phyloP scores from a whole-genome alignment of 2,113 vertebrate genomes.

The Rhinichthys klamathensis region DNA sequence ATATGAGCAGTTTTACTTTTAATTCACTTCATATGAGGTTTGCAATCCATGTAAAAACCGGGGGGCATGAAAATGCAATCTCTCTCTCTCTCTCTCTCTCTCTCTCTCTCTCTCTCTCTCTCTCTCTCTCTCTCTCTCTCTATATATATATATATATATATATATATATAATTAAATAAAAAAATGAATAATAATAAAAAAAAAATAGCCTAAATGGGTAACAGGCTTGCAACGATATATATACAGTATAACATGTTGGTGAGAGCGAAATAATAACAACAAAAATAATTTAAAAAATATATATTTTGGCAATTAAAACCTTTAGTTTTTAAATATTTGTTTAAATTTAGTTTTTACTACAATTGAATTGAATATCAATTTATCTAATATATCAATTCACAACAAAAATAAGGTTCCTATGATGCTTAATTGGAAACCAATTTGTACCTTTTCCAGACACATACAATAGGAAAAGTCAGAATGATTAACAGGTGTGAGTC shows the following conservation, averaged over 20 bases:
- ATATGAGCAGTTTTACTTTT: neutral
- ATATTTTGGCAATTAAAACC: neutral
- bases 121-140: too few species aligned
- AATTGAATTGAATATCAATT: neutral
- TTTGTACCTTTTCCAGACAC: neutral
- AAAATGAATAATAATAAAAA: too few species aligned
- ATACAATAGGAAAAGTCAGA: conserved; percentile 20
- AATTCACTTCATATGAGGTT: neutral
- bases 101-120: too few species aligned
- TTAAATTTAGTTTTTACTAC: neutral
- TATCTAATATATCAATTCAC: too few species aligned
- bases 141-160: too few species aligned
- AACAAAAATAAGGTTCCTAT: neutral
- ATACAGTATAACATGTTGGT: neutral
- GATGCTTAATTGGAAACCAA: conserved; percentile 1
- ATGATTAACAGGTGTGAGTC: conserved; percentile 15
- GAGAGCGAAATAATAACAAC: neutral
- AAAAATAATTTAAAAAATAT: neutral
- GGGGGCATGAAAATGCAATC: neutral
- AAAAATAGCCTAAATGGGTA: too few species aligned
- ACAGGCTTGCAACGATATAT: too few species aligned
- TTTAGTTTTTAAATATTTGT: too few species aligned
- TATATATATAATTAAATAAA: too few species aligned
- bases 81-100: too few species aligned
- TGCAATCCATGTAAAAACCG: too few species aligned